Percentiles rank a stretch among this genome's conserved stretches.
These are phyloP conservation scores for Noctua comes DNA, from an alignment of 2,888 invertebrate species.

Conservation along the genomic window DNA sequence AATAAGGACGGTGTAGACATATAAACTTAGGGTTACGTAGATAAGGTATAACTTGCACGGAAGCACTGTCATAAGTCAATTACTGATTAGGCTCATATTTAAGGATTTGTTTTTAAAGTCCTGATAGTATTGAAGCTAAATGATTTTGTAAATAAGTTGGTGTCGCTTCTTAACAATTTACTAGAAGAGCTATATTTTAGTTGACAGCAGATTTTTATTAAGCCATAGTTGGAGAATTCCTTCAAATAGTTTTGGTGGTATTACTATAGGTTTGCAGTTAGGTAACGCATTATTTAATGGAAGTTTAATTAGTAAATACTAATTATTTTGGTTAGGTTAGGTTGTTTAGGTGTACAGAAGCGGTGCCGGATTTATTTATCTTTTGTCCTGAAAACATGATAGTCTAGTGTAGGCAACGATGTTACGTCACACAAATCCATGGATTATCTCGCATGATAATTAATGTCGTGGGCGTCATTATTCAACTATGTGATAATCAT, in stretches of 20 bases:
- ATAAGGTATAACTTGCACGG: conserved; percentile 77
- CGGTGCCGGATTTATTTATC: conserved; percentile 14
- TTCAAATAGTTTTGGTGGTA: conserved; percentile 1
- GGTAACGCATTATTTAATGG: conserved; percentile 8
- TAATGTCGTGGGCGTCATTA: not conserved
- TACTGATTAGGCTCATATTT: conserved; percentile 88
- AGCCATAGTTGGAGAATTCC: not conserved
- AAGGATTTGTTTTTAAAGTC: conserved; percentile 85
- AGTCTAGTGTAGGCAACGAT: not conserved
- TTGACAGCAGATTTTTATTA: conserved; percentile 3
- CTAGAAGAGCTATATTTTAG: conserved; percentile 14
- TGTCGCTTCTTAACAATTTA: conserved; percentile 70
- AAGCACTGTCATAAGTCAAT: conserved; percentile 89
- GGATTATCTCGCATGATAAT: not conserved
- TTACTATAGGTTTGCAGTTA: conserved; percentile 25
- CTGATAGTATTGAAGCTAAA: conserved; percentile 72
- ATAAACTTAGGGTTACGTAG: conserved; percentile 36
- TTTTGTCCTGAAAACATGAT: not conserved
- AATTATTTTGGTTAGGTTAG: conserved; percentile 25
- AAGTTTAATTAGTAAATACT: not conserved
- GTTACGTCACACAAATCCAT: not conserved
- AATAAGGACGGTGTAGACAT: conserved; percentile 19
- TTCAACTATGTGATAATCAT: not conserved
- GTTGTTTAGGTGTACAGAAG: conserved; percentile 19
- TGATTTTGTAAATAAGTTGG: conserved; percentile 78